These are phyloP conservation scores for Aphaenogaster ashmeadi DNA, from an alignment of 1,140 invertebrate genomes.

Conservation along the genomic window DNA sequence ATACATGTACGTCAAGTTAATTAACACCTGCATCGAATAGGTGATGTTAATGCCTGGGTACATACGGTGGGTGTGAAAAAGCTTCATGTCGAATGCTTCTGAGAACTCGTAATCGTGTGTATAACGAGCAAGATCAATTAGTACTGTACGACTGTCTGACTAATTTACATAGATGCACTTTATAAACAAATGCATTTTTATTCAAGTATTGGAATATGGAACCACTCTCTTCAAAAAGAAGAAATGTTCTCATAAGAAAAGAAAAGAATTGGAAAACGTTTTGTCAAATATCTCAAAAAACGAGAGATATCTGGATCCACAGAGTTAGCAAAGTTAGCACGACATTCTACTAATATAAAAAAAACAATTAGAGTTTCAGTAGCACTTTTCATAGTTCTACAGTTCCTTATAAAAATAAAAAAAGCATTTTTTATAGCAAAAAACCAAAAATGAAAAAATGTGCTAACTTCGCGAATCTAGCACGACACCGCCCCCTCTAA, in stretches of 20 bases:
- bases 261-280: not conserved
- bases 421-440: too few relatives aligned
- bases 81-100: conserved; percentile 18
- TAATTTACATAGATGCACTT: not conserved
- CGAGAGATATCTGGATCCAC: not conserved
- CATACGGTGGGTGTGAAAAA: not conserved
- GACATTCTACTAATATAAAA: too few relatives aligned
- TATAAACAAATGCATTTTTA: not conserved
- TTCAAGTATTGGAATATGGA: not conserved
- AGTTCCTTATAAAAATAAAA: too few relatives aligned
- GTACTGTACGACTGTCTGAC: not conserved
- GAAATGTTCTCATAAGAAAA: not conserved
- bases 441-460: too few relatives aligned
- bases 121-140: conserved; percentile 32
- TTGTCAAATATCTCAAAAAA: not conserved
- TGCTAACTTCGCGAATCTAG: too few relatives aligned
- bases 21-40: conserved; percentile 21
- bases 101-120: conserved; percentile 13
- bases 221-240: not conserved
- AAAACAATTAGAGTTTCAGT: too few relatives aligned
- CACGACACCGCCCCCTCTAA: too few relatives aligned
- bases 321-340: too few relatives aligned
- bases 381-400: too few relatives aligned
- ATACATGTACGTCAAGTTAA: conserved; percentile 8
- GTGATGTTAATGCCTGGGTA: conserved; percentile 14